A percentile compares a stretch with the other conserved stretches of the same genome.
Conservation (phyloP, 2,113 vertebrate genomes). For the Zingel zingel region DNA sequence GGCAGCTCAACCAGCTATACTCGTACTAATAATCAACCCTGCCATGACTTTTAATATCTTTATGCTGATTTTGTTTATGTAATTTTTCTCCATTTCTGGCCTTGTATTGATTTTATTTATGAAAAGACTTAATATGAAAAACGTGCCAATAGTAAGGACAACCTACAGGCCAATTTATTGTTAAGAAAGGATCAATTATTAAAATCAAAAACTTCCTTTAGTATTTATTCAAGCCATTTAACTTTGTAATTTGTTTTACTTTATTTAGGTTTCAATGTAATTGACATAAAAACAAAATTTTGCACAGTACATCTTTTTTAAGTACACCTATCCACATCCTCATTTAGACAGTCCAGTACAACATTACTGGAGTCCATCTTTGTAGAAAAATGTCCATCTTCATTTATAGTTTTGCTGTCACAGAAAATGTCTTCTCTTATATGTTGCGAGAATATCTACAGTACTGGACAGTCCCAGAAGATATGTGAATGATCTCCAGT, state of each 20-base stretch:
- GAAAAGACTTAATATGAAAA: background rate
- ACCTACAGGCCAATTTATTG: background rate
- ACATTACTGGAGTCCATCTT: too few relatives aligned
- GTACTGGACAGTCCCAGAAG: background rate
- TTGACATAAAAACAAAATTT: too few relatives aligned
- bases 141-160: background rate
- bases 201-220: background rate
- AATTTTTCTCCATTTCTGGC: background rate
- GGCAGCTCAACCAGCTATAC: constrained; percentile 8
- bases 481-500: background rate
- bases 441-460: background rate
- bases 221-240: background rate
- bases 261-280: too few relatives aligned
- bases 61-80: background rate
- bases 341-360: too few relatives aligned
- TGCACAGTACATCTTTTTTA: too few relatives aligned
- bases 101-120: background rate
- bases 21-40: constrained; percentile 1
- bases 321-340: too few relatives aligned
- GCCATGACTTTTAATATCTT: background rate
- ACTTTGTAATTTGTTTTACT: background rate
- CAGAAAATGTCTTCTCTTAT: background rate
- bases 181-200: background rate
- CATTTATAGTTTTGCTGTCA: too few relatives aligned
- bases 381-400: too few relatives aligned